These are phyloP conservation scores for Podilymbus podiceps DNA, from an alignment of 2,113 vertebrate genomes.

Conservation along the genomic window DNA sequence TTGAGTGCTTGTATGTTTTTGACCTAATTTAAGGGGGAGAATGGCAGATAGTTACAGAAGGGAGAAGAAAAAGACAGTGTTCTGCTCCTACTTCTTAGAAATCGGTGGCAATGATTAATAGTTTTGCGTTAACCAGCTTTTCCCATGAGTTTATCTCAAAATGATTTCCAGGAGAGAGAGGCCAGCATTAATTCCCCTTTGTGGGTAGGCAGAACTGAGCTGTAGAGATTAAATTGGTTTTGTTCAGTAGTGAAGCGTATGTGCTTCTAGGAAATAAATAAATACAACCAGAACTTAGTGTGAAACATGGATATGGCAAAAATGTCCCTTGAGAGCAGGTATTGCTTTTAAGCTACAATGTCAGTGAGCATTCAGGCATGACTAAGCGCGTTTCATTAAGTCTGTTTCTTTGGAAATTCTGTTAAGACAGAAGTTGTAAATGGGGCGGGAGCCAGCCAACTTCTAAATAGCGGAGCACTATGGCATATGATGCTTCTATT, in stretches of 20 bases:
- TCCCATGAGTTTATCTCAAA: not conserved
- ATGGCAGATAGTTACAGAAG: not conserved
- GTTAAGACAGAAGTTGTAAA: not conserved
- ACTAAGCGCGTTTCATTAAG: constrained; percentile 10
- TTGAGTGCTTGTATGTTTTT: not conserved
- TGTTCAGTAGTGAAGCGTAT: not conserved
- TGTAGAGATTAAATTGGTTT: not conserved
- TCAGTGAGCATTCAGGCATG: not conserved
- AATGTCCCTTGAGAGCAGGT: not conserved
- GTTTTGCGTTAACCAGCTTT: not conserved
- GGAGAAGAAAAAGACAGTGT: not conserved
- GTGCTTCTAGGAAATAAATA: not conserved
- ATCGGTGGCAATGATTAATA: not conserved
- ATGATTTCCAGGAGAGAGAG: not conserved
- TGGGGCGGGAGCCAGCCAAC: not conserved
- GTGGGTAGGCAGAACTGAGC: not conserved
- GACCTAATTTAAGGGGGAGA: not conserved
- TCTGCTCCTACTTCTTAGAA: not conserved
- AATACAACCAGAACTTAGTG: not conserved
- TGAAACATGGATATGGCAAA: not conserved
- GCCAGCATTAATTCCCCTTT: not conserved
- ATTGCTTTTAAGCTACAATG: not conserved
- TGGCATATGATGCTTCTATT: not conserved
- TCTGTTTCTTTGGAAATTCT: not conserved
- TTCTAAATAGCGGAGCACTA: not conserved